phyloP scores from a whole-genome alignment of 2,888 invertebrate genomes.

The Ormyrus labotus region DNA sequence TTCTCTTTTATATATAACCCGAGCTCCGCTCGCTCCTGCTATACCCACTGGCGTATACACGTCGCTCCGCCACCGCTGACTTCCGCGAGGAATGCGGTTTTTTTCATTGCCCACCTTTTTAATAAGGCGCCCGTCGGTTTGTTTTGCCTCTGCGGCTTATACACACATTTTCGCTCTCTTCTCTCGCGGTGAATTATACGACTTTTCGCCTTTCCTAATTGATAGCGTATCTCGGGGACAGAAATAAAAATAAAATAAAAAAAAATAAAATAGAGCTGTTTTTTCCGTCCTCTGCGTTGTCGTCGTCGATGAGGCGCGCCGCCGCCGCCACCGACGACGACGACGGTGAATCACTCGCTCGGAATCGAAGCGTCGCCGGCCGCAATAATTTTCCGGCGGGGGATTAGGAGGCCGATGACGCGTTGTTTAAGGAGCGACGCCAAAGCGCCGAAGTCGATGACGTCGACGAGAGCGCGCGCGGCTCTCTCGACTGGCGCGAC shows the following conservation, averaged over 20 bases:
- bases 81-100: constrained; percentile 39
- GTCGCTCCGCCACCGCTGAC: not conserved
- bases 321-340: no score
- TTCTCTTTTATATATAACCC: constrained; percentile 42
- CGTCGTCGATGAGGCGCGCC: no score
- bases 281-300: no score
- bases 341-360: no score
- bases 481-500: not conserved
- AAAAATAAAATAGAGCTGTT: no score
- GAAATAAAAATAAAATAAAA: not conserved
- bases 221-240: not conserved
- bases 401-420: constrained; percentile 35
- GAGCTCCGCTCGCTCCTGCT: constrained; percentile 11
- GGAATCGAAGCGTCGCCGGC: no score
- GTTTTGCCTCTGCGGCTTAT: not conserved
- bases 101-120: constrained; percentile 21
- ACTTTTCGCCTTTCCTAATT: not conserved
- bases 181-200: no score
- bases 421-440: constrained; percentile 42
- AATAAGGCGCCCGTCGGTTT: constrained; percentile 37
- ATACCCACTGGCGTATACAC: constrained; percentile 6
- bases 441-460: constrained; percentile 44
- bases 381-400: constrained; percentile 16
- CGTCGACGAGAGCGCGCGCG: constrained; percentile 5
- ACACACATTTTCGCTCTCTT: no score